Evolutionary conservation across 2,113 vertebrate genomes (phyloP), one percentile per base, ranked within the genome.

Genomic region (Cochlearius cochlearius): DNA sequence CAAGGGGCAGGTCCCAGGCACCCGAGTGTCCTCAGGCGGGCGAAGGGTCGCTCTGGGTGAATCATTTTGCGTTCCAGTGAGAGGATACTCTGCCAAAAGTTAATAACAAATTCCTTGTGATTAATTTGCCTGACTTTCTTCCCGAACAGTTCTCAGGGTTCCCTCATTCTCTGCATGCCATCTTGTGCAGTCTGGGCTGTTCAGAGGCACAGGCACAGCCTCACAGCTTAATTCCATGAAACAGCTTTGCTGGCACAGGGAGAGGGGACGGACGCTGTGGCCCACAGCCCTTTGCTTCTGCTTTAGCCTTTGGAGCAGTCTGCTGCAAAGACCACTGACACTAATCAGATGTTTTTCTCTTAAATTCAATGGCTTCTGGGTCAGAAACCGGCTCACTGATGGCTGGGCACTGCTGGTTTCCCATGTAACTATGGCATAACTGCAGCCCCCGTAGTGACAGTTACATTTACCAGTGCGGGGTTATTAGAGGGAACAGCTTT

Each of bases 161-260:
- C 64, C 53, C 21, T 94, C 81, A 55, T 91, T 95, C 80, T 94
- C 96, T 82, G 92, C 84, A 58, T 92, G 81, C 45, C 76, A 17
- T 82, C 74, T 88, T 96, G 80, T 79, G 92, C 80, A 90, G 68
- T 87, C 66, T 89, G 84, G 64, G 66, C 39, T 82, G 96, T 92
- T 92, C 83, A 79, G 92, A 82, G 56, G 58, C 27, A 4, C 79
- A 78, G 72, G 50, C 45, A 22, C 60, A 87, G 66, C 49, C 69
- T 91, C 43, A 21, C 56, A 47, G 76, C 91, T 94, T 89, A 64
- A 69, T 95, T 95, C 87, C 22, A 20, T 85, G 58, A 50, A 92
- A 82, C 58, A 75, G 53, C 55, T 94, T 92, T 95, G 86, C 83
- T 94, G 86, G 92, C 92, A 62, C 43, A 69, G 59, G 49, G 53